Evolutionary conservation across 2,888 invertebrate genomes (phyloP), one percentile per base, ranked within the genome.

Genomic region (Epirrhoe tristata): DNA sequence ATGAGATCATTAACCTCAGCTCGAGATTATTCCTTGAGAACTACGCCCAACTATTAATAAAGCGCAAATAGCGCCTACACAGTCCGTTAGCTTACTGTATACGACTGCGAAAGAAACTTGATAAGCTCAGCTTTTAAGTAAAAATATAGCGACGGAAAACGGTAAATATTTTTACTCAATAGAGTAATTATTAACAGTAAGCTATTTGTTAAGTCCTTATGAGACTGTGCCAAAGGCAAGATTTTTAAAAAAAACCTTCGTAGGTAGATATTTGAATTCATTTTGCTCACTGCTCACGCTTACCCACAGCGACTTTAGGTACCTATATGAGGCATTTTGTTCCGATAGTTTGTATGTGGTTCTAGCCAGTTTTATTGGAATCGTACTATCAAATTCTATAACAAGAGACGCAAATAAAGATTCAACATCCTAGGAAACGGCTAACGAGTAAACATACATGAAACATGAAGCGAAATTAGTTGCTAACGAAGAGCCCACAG

Each of bases 41-140:
- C 66, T 60, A 67, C 59, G 58, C 64, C 65, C 46, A 63, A 67
- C 70, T 71, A 69, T 69, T 65, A 69, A 67, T 73, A 67, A 70
- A 70, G 64, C 53, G 55, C 34, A 63, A 66, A 66, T 56, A 63
- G 16, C 70, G 65, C 71, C 70, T 71, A 73, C 68, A 52, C 63
- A 52, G 43, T 52, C 63, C 56, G 63, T 64, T 65, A 67, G 56
- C 61, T 69, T 48, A 54, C 73, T 68, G 51, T 66, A 58, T 62
- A 61, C 59, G 57, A 60, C 12, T 64, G 57, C 52, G 50, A 63
- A 56, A 63, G 52, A 58, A 68, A 67, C 66, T 67, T 66, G 57
- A 56, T 63, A 66, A 63, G 56, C 39, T 39, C 39, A 56, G 31
- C 16, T 32, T 24, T 58, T 43, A 50, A 34, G 7, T 39, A 12